phyloP scores from a whole-genome alignment of 2,113 vertebrate species.

The Sebastes schlegelii region DNA sequence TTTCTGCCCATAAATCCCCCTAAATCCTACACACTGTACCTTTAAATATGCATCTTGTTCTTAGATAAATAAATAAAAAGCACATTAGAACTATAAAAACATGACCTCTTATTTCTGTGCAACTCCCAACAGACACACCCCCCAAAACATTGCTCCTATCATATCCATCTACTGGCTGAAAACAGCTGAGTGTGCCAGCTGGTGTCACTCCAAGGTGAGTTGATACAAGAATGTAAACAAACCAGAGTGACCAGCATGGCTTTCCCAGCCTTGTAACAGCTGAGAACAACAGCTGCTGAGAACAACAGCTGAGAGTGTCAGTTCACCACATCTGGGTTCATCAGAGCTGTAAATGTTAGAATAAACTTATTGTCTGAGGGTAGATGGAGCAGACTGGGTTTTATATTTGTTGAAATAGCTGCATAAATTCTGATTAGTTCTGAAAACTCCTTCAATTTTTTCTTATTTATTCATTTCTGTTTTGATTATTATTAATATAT shows the following conservation, averaged over 20 bases:
- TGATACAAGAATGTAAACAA: conserved; percentile 59
- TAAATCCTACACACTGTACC: no score
- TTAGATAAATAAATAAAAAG: background rate
- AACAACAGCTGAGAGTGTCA: background rate
- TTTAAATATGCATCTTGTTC: background rate
- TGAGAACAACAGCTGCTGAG: background rate
- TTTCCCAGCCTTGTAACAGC: background rate
- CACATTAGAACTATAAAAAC: background rate
- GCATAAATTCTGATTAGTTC: background rate
- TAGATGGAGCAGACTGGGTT: background rate
- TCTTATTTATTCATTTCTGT: background rate
- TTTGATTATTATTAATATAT: background rate
- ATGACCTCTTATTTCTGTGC: background rate
- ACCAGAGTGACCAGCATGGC: conserved; percentile 41
- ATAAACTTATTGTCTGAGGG: background rate
- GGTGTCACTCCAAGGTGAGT: conserved; percentile 19
- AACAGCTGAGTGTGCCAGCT: conserved; percentile 30
- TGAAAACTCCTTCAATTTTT: background rate
- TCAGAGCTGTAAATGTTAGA: background rate
- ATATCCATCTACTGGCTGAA: background rate
- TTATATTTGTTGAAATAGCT: background rate
- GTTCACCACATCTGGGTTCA: background rate
- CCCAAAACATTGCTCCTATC: background rate
- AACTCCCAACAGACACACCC: background rate
- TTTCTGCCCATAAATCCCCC: no score